Evolutionary conservation across 2,113 vertebrate species (phyloP), one percentile per base, ranked within the genome.

Genomic region (Protobothrops mucrosquamatus): DNA sequence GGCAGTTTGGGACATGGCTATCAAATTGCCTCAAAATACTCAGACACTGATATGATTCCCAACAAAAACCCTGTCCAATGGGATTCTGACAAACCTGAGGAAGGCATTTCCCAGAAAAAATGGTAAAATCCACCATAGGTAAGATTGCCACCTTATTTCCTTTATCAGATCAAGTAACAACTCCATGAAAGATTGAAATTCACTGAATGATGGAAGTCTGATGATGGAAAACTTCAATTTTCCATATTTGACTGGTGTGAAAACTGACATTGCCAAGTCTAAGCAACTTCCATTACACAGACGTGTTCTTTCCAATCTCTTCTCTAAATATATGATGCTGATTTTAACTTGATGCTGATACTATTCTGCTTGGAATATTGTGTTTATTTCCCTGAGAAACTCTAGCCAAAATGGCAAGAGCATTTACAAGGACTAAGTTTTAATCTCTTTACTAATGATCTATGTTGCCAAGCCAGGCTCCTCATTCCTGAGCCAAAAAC

Each of bases 371-470:
- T 4, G 92, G 20, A 81, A 57, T 87, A 20, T 23, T 1, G 6
- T 56, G 48, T 88, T 93, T 94, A 88, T 48, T 88, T 1, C 4
- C 10, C 14, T 26, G 48, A 29, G 81, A 54, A 86, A 55, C 39
- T 59, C 26, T 57, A 10, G 56, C 26, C 0, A 89, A 87, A 92
- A 89, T 26, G 7, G 87, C 87, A 69, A 92, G 96, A 91, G 57
- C 95, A 95, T 87, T 87, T 87, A 52, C 85, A 87, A 15, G 39
- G 23, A 51, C 24, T 46, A 10, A 86, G 10, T 95, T 95, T 93
- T 95, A 88, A 74, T 43, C 91, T 20, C 18, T 86, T 0, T 94
- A 94, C 94, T 93, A 92, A 91, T 69, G 29, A 69, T n/a, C 4
- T n/a, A 14, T n/a, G 29, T 69, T 20, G 9, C 29, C 87, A 52